Base-by-base conservation (phyloP, 2,797 vertebrate species). In the Cottoperca gobio region DNA sequence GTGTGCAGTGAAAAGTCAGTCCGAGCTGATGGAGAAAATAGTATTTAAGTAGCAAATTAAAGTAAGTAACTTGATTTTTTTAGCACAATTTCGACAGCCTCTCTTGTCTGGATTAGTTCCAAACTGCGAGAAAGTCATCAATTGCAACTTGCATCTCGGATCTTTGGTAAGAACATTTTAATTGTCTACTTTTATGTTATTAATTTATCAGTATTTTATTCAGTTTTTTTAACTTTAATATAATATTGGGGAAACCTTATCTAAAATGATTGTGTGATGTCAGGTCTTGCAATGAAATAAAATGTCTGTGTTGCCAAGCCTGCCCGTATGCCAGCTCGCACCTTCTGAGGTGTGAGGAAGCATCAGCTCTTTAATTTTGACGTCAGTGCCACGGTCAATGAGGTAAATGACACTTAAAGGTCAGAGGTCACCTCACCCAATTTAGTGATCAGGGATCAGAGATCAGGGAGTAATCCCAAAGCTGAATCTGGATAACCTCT, bases 401-500 rank as follows among this genome's bases (percentile, higher is more conserved):
- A 77, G 73, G 72, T 83, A 70, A 88, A 78, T 83, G 77, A 82
- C 84, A 83, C 57, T 75, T 58, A 76, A 79, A 84, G 90, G 88
- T 93, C 89, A 93, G 74, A 90, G 92, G 91, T 90, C 90, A 92
- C 60, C 73, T 77, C 62, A 81, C 68, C 66, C 85, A 76, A 84
- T 83, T 83, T 75, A 77, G 76, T 68, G 63, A 78, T 77, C 57
- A 60, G 43, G 62, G 77, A 82, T 81, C 73, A 70, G 57, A 50
- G 55, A 73, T 57, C 53, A 64, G 28, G 48, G 40, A 74, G 39
- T 80, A 75, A 83, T 74, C 74, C 68, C 45, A 70, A 69, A 66
- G 40, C 28, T 50, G 54, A 78, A 73, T 82, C 40, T 86, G 68
- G 61, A 69, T 28, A 66, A 39, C 57, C 21, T 65, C 48, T 60